These are phyloP conservation scores for Anthopleura sola DNA, from an alignment of 64 coral and sea anemone genomes.

Conservation along the genomic window DNA sequence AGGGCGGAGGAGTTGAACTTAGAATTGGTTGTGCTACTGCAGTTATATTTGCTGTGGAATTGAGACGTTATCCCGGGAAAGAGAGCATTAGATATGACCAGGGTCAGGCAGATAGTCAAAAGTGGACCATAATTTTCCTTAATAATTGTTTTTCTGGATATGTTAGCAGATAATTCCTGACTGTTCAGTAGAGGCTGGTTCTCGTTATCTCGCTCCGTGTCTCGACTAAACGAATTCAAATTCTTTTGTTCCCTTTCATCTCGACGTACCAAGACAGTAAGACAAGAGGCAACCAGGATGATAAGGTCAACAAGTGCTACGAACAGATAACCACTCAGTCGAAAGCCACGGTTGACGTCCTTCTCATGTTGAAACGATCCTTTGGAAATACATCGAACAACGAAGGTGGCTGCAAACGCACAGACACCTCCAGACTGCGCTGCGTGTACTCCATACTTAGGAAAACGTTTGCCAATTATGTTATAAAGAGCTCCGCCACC, in stretches of 20 bases:
- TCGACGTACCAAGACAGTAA: slow-evolving; percentile 19
- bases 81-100: slow-evolving; percentile 77
- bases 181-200: slow-evolving; percentile 28
- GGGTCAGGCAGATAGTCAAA: slow-evolving; percentile 66
- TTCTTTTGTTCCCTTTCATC: slow-evolving; percentile 12
- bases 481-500: slow-evolving; percentile 82
- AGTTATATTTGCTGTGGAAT: slow-evolving; percentile 83
- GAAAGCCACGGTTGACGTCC: slow-evolving; percentile 53
- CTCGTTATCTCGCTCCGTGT: slow-evolving; percentile 11
- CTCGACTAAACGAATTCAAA: slow-evolving; percentile 32
- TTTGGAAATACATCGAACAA: slow-evolving; percentile 83
- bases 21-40: neutral
- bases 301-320: slow-evolving; percentile 73
- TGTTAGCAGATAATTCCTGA: neutral
- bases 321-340: slow-evolving; percentile 80
- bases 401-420: slow-evolving; percentile 83
- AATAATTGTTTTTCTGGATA: slow-evolving; percentile 57
- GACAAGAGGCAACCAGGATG: slow-evolving; percentile 60
- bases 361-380: slow-evolving; percentile 75
- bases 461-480: slow-evolving; percentile 81
- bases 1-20: neutral
- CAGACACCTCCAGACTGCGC: slow-evolving; percentile 90
- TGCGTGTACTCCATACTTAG: slow-evolving; percentile 71
- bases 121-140: slow-evolving; percentile 61
- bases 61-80: slow-evolving; percentile 88